A percentile compares a stretch with the other conserved stretches of the same genome.
phyloP scores from a whole-genome alignment of 2,888 invertebrate genomes.

The Pyrrhia umbra region DNA sequence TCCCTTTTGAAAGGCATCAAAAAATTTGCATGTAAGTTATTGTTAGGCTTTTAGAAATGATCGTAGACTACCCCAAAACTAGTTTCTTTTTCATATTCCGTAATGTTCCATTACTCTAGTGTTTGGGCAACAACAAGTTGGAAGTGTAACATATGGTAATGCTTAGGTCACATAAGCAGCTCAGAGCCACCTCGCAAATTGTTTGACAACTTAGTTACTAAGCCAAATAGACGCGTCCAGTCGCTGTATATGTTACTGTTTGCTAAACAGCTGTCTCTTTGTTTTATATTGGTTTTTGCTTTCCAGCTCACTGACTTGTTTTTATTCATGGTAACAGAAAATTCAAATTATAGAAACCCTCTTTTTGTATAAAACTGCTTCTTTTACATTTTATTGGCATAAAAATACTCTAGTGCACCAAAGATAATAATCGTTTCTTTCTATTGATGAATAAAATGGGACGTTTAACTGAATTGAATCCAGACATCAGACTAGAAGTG shows the following conservation, averaged over 20 bases:
- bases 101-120: neutral
- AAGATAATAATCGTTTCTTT: no score
- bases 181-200: slow-evolving; percentile 36
- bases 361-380: no score
- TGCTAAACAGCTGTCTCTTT: slow-evolving; percentile 21
- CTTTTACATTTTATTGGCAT: no score
- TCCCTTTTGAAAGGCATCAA: no score
- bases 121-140: slow-evolving; percentile 36
- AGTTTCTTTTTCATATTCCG: neutral
- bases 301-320: neutral
- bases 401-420: no score
- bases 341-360: no score
- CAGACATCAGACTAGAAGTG: no score
- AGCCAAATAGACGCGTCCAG: slow-evolving; percentile 42
- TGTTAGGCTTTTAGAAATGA: neutral
- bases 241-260: slow-evolving; percentile 35
- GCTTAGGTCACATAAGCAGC: slow-evolving; percentile 43
- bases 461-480: no score
- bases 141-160: slow-evolving; percentile 37
- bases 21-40: no score
- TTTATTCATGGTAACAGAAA: neutral
- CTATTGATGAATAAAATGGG: no score
- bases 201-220: slow-evolving; percentile 54
- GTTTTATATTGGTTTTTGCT: slow-evolving; percentile 1
- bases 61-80: neutral